Percentiles rank a stretch among this genome's conserved stretches.
These are phyloP conservation scores for Amazona guildingii DNA, from an alignment of 2,113 vertebrate genomes.

Conservation along the genomic window DNA sequence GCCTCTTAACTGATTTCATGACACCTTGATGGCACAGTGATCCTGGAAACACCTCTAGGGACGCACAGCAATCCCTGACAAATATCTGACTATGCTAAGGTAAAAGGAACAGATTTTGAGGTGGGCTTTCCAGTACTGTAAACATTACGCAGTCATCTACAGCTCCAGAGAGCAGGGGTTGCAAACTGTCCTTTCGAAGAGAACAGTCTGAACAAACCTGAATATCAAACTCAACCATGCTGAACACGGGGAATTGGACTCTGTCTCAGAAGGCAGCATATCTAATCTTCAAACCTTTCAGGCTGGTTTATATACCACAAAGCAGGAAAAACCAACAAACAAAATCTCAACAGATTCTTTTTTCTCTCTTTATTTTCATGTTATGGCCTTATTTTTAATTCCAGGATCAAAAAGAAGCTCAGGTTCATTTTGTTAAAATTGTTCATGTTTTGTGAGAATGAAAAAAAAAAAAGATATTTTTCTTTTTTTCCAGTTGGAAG, in stretches of 20 bases:
- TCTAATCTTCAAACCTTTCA: background rate
- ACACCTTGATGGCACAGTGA: fast-evolving
- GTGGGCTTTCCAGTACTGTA: background rate
- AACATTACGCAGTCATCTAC: background rate
- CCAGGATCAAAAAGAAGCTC: background rate
- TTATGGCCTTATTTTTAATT: background rate
- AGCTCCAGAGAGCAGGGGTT: background rate
- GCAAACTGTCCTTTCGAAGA: background rate
- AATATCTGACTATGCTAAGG: background rate
- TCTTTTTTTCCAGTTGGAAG: background rate
- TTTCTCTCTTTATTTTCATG: background rate
- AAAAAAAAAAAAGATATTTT: background rate
- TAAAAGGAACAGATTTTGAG: background rate
- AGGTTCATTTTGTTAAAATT: background rate
- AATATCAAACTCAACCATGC: background rate
- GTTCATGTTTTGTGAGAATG: background rate
- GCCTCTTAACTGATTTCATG: background rate
- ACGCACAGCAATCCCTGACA: background rate
- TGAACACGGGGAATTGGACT: background rate
- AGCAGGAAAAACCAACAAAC: background rate
- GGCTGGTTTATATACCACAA: background rate
- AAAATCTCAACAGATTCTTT: background rate
- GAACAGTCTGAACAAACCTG: background rate
- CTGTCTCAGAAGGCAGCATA: background rate
- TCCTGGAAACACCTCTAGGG: background rate